Conservation (phyloP, 92 coral and sea anemone genomes). For the Phymanthus crucifer region DNA sequence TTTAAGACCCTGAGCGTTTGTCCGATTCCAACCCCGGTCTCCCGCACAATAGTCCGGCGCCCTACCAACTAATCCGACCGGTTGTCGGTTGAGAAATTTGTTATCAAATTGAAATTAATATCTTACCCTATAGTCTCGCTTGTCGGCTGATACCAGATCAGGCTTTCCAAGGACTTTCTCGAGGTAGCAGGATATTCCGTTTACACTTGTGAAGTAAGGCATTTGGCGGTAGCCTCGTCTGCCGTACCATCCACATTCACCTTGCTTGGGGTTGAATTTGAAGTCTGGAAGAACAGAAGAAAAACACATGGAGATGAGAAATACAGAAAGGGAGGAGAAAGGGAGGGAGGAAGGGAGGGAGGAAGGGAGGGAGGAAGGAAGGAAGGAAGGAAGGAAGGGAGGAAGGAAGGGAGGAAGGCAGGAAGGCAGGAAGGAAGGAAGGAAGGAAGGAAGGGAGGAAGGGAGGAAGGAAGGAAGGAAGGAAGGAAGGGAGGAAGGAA, state of each 20-base stretch:
- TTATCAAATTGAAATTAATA: neutral
- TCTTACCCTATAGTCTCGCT: slow-evolving; percentile 22
- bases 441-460: neutral
- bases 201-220: slow-evolving; percentile 15
- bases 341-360: neutral
- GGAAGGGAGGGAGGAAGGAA: neutral
- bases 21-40: too few relatives aligned
- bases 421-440: neutral
- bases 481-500: too few relatives aligned
- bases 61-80: too few relatives aligned
- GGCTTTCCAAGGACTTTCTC: slow-evolving; percentile 25
- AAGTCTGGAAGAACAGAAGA: neutral
- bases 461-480: neutral
- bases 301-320: neutral
- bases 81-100: neutral
- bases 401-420: neutral
- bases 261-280: neutral
- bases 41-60: too few relatives aligned
- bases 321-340: too few relatives aligned
- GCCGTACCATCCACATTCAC: slow-evolving; percentile 17
- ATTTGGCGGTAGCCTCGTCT: neutral
- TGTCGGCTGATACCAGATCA: slow-evolving; percentile 16
- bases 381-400: neutral
- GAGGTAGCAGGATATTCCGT: slow-evolving; percentile 12
- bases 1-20: too few relatives aligned